Evolutionary conservation across 2,113 vertebrate species (phyloP), one percentile per base, ranked within the genome.

Genomic region (Nesoenas mayeri): DNA sequence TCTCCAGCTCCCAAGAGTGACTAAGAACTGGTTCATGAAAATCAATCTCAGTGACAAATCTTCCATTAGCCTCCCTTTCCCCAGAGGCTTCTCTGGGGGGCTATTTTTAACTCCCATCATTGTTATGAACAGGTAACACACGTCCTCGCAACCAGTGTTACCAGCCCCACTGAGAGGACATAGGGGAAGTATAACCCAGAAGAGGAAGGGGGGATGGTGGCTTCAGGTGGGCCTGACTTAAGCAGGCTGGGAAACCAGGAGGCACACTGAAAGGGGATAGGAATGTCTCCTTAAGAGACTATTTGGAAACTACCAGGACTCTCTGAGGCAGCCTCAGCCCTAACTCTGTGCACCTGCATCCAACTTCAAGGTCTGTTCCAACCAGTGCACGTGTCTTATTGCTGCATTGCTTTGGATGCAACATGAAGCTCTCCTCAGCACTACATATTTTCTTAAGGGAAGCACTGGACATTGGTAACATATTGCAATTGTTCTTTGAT

Each of bases 181-280:
- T 2, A 6, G 15, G 50, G 34, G 10, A 82, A 91, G 31, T 0
- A 1, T 14, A 78, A 61, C 12, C 15, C 44, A 53, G 34, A 60
- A 32, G 50, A 85, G 10, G 57, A 85, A 77, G 8, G 20, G 8
- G 6, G 5, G 18, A 24, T 29, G 31, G 18, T 20, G 5, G 40
- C 11, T 70, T 84, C 64, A 65, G 56, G 24, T 28, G 40, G 44
- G 15, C 13, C 24, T 32, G 32, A 28, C 31, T 74, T 74, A 78
- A 78, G 31, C 36, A 86, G 50, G 18, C 56, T 74, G 40, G 70
- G 28, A 36, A 42, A 82, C 42, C 38, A 56, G 22, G 8, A 61
- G 29, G 3, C 24, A 51, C 2, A 1, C 28, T 8, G 0, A 6
- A 78, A 61, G 8, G 0, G 0, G 14, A 56, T 34, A n/a, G 56